Evolutionary conservation across 2,797 vertebrate genomes (phyloP).

Genomic region (Mormyrus hasselquistii): DNA sequence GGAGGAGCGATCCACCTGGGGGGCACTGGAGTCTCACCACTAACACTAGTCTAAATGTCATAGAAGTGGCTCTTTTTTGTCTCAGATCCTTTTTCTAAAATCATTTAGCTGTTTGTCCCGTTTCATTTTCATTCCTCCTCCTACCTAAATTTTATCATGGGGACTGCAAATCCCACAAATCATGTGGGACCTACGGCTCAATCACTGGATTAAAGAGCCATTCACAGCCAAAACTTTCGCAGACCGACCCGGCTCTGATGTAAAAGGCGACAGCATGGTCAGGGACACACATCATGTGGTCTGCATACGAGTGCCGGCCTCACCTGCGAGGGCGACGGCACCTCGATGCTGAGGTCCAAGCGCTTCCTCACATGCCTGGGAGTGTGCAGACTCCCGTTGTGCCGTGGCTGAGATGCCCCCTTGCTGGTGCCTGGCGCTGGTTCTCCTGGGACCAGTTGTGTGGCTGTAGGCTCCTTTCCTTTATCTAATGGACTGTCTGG

Average conservation of each 20-base stretch:
- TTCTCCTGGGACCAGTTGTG: constrained; percentile 41
- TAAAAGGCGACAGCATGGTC: neutral
- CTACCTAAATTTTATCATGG: neutral
- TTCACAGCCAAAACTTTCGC: neutral
- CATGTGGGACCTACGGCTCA: neutral
- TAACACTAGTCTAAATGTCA: neutral
- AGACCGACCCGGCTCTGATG: neutral
- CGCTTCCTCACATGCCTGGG: constrained; percentile 62
- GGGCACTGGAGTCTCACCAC: neutral
- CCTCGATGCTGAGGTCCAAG: constrained; percentile 84
- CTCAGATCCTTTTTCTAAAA: neutral
- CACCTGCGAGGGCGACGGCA: constrained; percentile 94
- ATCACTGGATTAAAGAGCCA: neutral
- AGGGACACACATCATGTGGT: neutral
- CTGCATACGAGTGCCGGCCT: neutral
- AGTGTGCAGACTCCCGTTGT: constrained; percentile 59
- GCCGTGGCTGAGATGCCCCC: constrained; percentile 53
- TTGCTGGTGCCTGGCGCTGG: constrained; percentile 65
- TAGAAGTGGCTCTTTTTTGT: neutral
- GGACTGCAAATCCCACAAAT: neutral
- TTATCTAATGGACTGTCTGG: constrained; percentile 29
- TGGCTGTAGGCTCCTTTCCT: constrained; percentile 30
- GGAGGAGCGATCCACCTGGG: constrained; percentile 61
- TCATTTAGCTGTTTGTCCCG: neutral
- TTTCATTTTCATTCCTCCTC: neutral